Conservation (phyloP, 2,888 invertebrate species). For the Crepidodera aurea region DNA sequence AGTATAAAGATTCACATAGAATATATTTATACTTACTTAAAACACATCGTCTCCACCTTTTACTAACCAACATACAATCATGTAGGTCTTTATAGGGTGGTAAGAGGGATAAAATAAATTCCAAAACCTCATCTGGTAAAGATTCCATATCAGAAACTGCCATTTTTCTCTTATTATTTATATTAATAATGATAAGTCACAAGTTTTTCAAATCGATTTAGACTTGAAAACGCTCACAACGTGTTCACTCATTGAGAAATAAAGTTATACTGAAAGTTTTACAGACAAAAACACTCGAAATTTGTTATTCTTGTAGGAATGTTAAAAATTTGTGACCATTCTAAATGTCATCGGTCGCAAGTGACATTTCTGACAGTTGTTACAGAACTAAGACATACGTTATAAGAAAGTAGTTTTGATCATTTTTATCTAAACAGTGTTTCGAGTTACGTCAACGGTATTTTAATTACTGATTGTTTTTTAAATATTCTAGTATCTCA, state of each 20-base stretch:
- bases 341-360: slow-evolving; percentile 22
- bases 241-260: background rate
- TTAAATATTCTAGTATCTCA: too few relatives aligned
- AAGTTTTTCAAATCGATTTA: background rate
- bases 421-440: too few relatives aligned
- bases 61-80: slow-evolving; percentile 85
- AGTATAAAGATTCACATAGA: slow-evolving; percentile 42
- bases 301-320: slow-evolving; percentile 24
- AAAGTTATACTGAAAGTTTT: background rate
- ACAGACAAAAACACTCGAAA: slow-evolving; percentile 15
- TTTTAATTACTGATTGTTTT: too few relatives aligned
- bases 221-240: background rate
- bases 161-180: too few relatives aligned
- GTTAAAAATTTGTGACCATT: slow-evolving; percentile 14
- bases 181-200: background rate
- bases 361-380: slow-evolving; percentile 4
- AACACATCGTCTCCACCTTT: slow-evolving; percentile 84
- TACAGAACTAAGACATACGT: background rate
- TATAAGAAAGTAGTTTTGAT: background rate
- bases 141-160: slow-evolving; percentile 65
- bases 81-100: slow-evolving; percentile 92
- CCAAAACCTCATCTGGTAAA: slow-evolving; percentile 92
- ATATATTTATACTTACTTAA: slow-evolving; percentile 72
- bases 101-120: slow-evolving; percentile 87
- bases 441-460: too few relatives aligned